Evolutionary conservation across 2,113 vertebrate species (phyloP).

Genomic region (Trachemys scripta): DNA sequence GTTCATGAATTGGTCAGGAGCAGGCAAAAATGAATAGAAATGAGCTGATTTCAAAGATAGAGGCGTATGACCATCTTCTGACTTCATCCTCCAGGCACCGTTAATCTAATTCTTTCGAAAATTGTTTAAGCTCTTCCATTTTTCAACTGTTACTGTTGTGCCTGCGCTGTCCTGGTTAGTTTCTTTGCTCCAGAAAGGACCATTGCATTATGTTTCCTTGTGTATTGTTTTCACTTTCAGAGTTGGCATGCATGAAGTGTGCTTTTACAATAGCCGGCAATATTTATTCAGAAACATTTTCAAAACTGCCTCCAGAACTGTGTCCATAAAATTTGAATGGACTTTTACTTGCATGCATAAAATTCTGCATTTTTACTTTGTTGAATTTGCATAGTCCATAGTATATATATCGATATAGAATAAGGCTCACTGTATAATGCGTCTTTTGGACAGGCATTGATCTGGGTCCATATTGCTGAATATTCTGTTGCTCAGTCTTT

Average conservation of each 20-base stretch:
- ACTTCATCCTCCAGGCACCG: neutral
- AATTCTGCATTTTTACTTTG: neutral
- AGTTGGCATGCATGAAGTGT: neutral
- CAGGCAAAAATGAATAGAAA: slow-evolving; percentile 3
- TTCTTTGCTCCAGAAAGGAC: neutral
- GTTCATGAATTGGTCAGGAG: slow-evolving; percentile 2
- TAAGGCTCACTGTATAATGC: neutral
- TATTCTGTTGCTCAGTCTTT: neutral
- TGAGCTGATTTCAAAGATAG: neutral
- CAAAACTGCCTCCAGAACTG: slow-evolving; percentile 22
- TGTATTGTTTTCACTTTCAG: neutral
- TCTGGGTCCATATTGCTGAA: neutral
- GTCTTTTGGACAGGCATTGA: neutral
- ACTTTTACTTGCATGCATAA: neutral
- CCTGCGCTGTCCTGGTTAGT: neutral
- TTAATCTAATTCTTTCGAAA: neutral
- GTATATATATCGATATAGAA: too few species aligned
- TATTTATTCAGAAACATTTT: slow-evolving; percentile 18
- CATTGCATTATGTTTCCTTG: neutral
- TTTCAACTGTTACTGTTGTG: neutral
- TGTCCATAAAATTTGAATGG: neutral
- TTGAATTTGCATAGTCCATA: neutral
- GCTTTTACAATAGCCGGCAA: neutral
- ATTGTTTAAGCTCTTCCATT: neutral
- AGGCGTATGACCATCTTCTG: neutral